Evolutionary conservation across 2,888 invertebrate species (phyloP), one percentile per base, ranked within the genome.

Genomic region (Cloeon dipterum): DNA sequence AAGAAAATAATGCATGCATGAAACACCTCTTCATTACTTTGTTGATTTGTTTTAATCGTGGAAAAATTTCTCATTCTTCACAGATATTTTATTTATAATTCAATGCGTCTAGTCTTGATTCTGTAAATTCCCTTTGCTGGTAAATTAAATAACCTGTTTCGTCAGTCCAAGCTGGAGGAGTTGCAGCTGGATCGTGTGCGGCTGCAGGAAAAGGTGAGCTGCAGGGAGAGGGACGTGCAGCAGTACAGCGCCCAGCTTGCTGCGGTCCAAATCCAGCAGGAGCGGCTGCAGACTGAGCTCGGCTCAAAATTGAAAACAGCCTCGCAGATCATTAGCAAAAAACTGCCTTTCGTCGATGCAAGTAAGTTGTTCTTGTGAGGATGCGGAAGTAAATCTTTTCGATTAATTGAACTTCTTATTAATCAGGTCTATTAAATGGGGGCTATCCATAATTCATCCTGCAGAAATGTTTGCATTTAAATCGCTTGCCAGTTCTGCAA

Each of bases 341-440:
- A 43, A 19, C 40, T 46, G 11, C 46, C 45, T 14, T 46, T 46
- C 39, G 41, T 46, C 19, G 46, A 45, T 39, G 40, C 43, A 16
- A 42, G 46, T 45, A 37, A 40, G 45, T 40, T 17, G 3, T 13
- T n/a, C n/a, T n/a, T n/a, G n/a, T n/a, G n/a, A n/a, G n/a, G n/a
- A 14, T 7, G 7, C 5, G 14, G 2, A 2, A 14, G 26, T 2
- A 14, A 14, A 14, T 26, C 17, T 17, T 17, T 3, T 17, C 17
- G 17, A 3, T 17, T 17, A 17, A 17, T 17, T 17, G 17, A 17
- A 17, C 17, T 3, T 17, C 17, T 17, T 17, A 3, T 17, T 17
- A 17, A n/a, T n/a, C n/a, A n/a, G n/a, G n/a, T n/a, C n/a, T n/a
- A n/a, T n/a, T n/a, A n/a, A n/a, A n/a, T n/a, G n/a, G n/a, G n/a